A percentile compares a stretch with the other conserved stretches of the same genome.
phyloP scores from a whole-genome alignment of 2,113 vertebrate species.

The Clarias batrachus region DNA sequence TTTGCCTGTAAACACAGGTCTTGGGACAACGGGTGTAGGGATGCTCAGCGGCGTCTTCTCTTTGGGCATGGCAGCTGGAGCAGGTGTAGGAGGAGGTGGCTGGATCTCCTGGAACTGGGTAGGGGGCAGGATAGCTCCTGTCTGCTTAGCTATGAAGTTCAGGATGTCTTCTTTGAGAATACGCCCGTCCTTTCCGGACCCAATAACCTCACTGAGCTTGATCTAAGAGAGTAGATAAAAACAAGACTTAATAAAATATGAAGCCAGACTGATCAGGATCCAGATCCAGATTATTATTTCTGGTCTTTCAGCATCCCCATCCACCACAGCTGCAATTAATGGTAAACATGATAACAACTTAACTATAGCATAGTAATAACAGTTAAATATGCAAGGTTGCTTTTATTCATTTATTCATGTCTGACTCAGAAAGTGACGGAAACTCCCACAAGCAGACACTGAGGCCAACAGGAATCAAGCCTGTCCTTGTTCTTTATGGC shows the following conservation, averaged over 20 bases:
- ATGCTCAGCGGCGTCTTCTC: conserved; percentile 55
- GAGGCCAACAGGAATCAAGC: conserved; percentile 27
- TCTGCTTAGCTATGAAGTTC: conserved; percentile 90
- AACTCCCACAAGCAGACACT: conserved; percentile 11
- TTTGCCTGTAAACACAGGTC: conserved; percentile 78
- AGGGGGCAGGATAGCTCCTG: conserved; percentile 91
- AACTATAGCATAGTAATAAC: neutral
- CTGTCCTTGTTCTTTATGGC: conserved; percentile 20
- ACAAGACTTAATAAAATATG: neutral
- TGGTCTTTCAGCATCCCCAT: neutral
- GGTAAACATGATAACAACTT: conserved; percentile 48
- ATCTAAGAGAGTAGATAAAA: conserved; percentile 73
- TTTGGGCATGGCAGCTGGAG: conserved; percentile 54
- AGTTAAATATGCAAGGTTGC: conserved; percentile 36
- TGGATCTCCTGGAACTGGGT: conserved; percentile 81
- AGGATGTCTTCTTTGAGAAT: conserved; percentile 98
- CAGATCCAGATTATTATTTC: neutral
- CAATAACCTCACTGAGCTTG: conserved; percentile 93
- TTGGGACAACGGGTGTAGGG: conserved; percentile 62
- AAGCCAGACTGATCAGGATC: neutral
- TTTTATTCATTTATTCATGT: conserved; percentile 25
- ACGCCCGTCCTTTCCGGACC: conserved; percentile 90
- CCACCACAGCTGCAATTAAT: conserved; percentile 5
- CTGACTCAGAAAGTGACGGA: neutral
- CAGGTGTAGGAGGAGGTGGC: conserved; percentile 65